These are phyloP conservation scores for Phrynosoma blainvillii DNA, from an alignment of 2,113 vertebrate species.

Conservation along the genomic window DNA sequence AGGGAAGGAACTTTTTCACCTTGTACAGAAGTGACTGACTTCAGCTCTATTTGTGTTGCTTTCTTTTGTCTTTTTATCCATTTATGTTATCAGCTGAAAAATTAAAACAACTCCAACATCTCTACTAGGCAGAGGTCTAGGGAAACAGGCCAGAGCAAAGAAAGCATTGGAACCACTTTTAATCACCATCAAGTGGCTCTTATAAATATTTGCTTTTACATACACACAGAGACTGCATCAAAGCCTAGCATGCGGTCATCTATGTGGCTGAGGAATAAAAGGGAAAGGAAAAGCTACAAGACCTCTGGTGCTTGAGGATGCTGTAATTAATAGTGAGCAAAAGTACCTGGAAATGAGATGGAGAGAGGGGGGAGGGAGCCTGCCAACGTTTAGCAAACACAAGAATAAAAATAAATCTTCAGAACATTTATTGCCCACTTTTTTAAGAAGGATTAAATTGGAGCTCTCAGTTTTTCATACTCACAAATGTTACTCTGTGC, in stretches of 20 bases:
- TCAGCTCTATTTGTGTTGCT: conserved; percentile 28
- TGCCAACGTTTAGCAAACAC: conserved; percentile 81
- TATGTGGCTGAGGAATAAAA: conserved; percentile 73
- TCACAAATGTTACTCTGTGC: neutral
- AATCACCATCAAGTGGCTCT: conserved; percentile 70
- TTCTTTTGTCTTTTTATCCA: neutral
- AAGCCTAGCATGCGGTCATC: conserved; percentile 65
- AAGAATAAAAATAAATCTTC: conserved; percentile 84
- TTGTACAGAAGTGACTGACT: conserved; percentile 24
- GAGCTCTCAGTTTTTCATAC: conserved; percentile 57
- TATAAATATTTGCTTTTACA: conserved; percentile 79
- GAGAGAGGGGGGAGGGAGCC: neutral
- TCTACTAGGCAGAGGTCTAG: conserved; percentile 54
- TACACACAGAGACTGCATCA: conserved; percentile 57
- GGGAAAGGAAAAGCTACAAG: conserved; percentile 56
- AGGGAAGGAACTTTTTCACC: neutral
- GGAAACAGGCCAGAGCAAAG: conserved; percentile 56
- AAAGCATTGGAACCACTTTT: conserved; percentile 67
- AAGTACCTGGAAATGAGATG: conserved; percentile 62
- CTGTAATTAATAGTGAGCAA: conserved; percentile 73
- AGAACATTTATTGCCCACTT: conserved; percentile 75
- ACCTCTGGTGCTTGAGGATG: conserved; percentile 61
- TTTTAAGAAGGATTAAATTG: conserved; percentile 68
- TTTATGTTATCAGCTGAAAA: conserved; percentile 63
- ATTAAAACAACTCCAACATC: conserved; percentile 57